Evolutionary conservation across 2,113 vertebrate genomes (phyloP).

Genomic region (Uria lomvia): DNA sequence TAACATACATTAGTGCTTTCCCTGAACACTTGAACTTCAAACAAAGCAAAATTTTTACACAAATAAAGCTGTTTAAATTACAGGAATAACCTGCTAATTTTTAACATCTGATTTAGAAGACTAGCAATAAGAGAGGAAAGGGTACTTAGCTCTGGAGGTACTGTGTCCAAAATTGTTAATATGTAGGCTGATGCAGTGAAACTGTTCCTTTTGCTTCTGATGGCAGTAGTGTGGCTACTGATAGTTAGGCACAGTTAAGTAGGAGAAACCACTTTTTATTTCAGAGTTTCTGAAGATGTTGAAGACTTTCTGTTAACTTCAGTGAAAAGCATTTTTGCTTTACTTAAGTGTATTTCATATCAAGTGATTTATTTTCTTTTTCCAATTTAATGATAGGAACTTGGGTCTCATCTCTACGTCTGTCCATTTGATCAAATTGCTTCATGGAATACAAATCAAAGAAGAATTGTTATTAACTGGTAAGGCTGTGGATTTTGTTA

Average conservation of each 20-base stretch:
- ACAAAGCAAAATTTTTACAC: neutral
- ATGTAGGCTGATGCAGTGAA: neutral
- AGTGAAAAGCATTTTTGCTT: neutral
- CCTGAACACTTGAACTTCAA: neutral
- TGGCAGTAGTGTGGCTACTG: neutral
- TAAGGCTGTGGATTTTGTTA: slow-evolving; percentile 44
- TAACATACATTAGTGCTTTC: neutral
- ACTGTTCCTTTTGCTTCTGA: neutral
- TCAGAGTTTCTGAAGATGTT: neutral
- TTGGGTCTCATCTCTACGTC: slow-evolving; percentile 66
- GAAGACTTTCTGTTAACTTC: neutral
- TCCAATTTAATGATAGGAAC: slow-evolving; percentile 45
- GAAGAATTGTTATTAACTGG: slow-evolving; percentile 68
- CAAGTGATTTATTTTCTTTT: neutral
- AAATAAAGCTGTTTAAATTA: neutral
- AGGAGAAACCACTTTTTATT: neutral
- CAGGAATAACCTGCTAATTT: neutral
- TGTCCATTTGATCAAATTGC: slow-evolving; percentile 67
- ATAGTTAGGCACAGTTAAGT: neutral
- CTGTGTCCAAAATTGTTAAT: neutral
- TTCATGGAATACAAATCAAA: slow-evolving; percentile 64
- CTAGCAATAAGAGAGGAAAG: neutral
- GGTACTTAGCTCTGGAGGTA: neutral
- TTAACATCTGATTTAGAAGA: neutral
- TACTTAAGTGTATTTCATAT: neutral